Conservation (phyloP, 2,888 invertebrate genomes). For the Tyria jacobaeae region DNA sequence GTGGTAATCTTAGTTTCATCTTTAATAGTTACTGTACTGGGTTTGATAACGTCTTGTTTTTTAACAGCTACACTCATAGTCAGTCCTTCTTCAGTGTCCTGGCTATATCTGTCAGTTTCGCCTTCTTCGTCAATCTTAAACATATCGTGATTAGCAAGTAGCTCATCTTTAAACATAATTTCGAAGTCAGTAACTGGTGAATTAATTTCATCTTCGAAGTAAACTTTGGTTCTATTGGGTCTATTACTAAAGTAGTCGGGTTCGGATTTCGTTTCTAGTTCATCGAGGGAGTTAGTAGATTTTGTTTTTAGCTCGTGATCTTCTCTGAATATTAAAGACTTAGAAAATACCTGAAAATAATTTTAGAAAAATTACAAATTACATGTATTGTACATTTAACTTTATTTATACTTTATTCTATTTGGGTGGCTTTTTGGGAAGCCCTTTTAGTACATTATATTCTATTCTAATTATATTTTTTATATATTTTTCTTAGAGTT, state of each 20-base stretch:
- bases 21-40: conserved; percentile 79
- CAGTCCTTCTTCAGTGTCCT: conserved; percentile 77
- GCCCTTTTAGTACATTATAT: too few species aligned
- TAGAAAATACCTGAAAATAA: conserved; percentile 78
- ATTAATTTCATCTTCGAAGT: conserved; percentile 83
- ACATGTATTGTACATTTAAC: not conserved
- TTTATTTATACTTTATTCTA: too few species aligned
- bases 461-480: too few species aligned
- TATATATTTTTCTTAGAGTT: too few species aligned
- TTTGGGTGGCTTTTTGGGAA: too few species aligned
- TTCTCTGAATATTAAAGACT: conserved; percentile 83
- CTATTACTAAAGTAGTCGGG: conserved; percentile 76
- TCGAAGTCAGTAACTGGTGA: conserved; percentile 84
- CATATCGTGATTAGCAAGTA: conserved; percentile 73
- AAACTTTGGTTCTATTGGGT: conserved; percentile 81
- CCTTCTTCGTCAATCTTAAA: conserved; percentile 84
- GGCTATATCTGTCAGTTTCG: conserved; percentile 71
- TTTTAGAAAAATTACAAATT: not conserved
- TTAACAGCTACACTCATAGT: conserved; percentile 76
- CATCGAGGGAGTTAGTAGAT: conserved; percentile 70
- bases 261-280: conserved; percentile 80
- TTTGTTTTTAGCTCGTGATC: conserved; percentile 75
- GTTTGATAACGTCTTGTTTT: conserved; percentile 79
- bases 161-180: conserved; percentile 85
- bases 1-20: conserved; percentile 80